Base-by-base conservation (phyloP, 1,140 invertebrate genomes). In the Orchesella cincta region DNA sequence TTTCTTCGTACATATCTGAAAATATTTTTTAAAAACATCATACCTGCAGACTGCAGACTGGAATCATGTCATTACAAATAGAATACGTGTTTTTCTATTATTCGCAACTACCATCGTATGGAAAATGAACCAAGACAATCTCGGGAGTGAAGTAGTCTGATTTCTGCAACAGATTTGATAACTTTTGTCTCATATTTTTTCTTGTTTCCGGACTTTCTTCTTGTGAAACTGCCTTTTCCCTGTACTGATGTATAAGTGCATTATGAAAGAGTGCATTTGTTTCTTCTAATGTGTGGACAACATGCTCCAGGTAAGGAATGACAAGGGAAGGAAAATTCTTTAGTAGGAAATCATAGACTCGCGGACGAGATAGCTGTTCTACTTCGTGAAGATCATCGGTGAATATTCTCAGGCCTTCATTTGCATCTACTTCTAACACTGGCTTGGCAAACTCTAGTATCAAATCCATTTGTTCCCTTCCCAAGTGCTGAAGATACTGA, bases 391-490 rank as follows among this genome's bases (percentile, higher is more conserved):
- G 87, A 84, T 98, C 94, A 86, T 98, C 96, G 73, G 93, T 97
- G 84, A 98, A 98, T 84, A 98, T 98, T 85, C 93, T 92, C 0
- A 98, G 85, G 16, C 96, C 97, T 86, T 97, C 93, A 81, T 94
- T 92, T 1, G 95, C 94, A 85, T 94, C 88, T 82, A 92, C 89
- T 78, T 91, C 90, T 26, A 99, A 85, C 57, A 99, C 93, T 94
- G 95, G 97, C 77, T 93, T 91, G n/a, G 95, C 90, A 88, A 96
- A 98, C 85, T 98, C 93, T 81, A 98, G 92, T 82, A 99, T 97
- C 39, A 98, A 85, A 81, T 95, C 91, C 79, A 98, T 89, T 84
- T 98, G 89, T 79, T 97, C 93, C 20, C 87, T 84, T 39, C 93
- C 94, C 74, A 99, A 87, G 83, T 94, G 90, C 83, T 99, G 96